Conservation (phyloP, 2,888 invertebrate species). For the Oegoconia quadripuncta region DNA sequence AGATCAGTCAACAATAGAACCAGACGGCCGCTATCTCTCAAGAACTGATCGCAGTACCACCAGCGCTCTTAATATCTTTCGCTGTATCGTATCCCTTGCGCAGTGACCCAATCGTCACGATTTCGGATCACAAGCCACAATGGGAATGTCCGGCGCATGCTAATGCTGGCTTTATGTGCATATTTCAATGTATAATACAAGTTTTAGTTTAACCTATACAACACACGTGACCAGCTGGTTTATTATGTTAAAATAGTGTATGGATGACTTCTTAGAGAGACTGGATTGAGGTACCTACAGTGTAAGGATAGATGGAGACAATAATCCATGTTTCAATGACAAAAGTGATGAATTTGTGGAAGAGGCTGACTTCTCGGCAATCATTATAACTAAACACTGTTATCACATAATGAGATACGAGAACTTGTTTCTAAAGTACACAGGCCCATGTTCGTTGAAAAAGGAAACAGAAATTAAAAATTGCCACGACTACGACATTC, state of each 20-base stretch:
- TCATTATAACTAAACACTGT: no score
- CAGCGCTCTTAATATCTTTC: no score
- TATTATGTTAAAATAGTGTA: neutral
- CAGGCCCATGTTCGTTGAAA: neutral
- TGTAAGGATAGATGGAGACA: no score
- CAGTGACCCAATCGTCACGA: constrained; percentile 51
- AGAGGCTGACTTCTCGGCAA: no score
- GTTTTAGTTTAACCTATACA: constrained; percentile 33
- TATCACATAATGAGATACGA: constrained; percentile 11
- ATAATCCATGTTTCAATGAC: no score
- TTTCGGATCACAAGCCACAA: constrained; percentile 65
- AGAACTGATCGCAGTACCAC: no score
- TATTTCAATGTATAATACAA: constrained; percentile 56
- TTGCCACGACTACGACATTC: neutral
- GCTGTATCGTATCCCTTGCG: constrained; percentile 25
- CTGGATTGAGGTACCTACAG: no score
- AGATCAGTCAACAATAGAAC: no score
- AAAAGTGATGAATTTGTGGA: no score
- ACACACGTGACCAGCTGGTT: constrained; percentile 36
- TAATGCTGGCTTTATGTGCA: constrained; percentile 57
- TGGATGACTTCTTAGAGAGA: no score
- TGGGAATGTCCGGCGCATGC: constrained; percentile 59
- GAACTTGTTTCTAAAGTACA: constrained; percentile 2
- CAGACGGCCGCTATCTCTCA: no score
- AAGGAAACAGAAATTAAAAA: constrained; percentile 5